Evolutionary conservation across 2,797 vertebrate genomes (phyloP), one percentile per base, ranked within the genome.

Genomic region (Champsocephalus gunnari): DNA sequence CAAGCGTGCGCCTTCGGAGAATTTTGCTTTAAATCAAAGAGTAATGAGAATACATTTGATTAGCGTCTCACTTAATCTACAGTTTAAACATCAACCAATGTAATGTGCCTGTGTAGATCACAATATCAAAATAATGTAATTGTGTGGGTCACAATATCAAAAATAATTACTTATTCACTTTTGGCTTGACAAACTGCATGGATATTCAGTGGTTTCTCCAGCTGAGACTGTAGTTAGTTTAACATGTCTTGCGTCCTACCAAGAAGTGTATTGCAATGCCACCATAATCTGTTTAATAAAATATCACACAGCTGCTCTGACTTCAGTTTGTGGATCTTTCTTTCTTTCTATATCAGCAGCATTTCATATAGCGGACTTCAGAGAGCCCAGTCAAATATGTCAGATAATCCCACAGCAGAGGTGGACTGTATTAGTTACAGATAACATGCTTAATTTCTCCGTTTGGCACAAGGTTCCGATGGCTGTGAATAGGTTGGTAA

Each of bases 351-450:
- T 53, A 81, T 79, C 58, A 57, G 63, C 75, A 60, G 16, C 58
- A 38, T 71, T 77, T 76, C 65, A 41, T 57, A 53, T 48, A 38
- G 61, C 45, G 79, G 77, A 80, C 24, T 55, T 66, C 62, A 21
- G 21, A 73, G 21, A 82, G 56, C 78, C 67, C 66, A 54, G 51
- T 73, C 73, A 78, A 70, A 80, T 80, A 82, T 87, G 68, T 84
- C 74, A 77, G 83, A 86, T 86, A 76, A 80, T 87, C 81, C 87
- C 79, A 71, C 76, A 41, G 80, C 79, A 78, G 77, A 84, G 82
- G 83, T 71, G 78, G 79, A 79, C 87, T 80, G 72, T 80, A 87
- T 90, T 90, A 87, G 86, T 88, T 83, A 84, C 88, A 90, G 86
- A 90, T 91, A 86, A 77, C 87, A 81, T 44, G 84, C 84, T 85